Conservation (phyloP, 2,113 vertebrate genomes). For the Oryzias woworae region DNA sequence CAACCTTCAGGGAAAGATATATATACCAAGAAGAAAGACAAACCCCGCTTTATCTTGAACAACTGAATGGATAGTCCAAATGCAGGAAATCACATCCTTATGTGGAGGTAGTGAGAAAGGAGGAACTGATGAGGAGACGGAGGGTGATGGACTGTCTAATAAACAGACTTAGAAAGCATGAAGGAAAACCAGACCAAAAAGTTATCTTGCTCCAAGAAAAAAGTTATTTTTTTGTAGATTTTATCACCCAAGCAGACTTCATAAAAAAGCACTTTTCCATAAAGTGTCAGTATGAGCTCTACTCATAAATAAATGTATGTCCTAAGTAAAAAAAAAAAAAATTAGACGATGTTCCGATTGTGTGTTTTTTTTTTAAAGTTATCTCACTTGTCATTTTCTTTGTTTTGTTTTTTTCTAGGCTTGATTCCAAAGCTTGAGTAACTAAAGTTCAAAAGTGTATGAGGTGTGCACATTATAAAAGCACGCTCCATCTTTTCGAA, state of each 20-base stretch:
- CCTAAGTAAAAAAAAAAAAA: not conserved
- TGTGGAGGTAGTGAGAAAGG: not conserved
- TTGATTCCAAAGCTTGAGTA: not conserved
- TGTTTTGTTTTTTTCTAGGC: not conserved
- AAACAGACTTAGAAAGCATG: not conserved
- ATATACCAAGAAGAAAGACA: not conserved
- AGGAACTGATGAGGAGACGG: not conserved
- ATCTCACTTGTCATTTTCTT: not conserved
- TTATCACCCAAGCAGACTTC: too few relatives aligned
- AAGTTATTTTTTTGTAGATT: too few relatives aligned
- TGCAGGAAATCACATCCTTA: not conserved
- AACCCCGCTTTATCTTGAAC: not conserved
- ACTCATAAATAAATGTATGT: not conserved
- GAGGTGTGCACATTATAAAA: too few relatives aligned
- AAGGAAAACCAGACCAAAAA: not conserved
- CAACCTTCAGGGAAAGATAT: not conserved
- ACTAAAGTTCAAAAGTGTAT: too few relatives aligned
- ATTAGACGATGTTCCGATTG: not conserved
- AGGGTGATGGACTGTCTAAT: not conserved
- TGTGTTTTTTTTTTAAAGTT: not conserved
- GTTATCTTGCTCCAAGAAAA: not conserved
- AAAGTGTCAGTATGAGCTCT: too few relatives aligned
- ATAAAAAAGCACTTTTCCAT: too few relatives aligned
- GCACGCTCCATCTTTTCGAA: too few relatives aligned
- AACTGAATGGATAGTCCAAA: not conserved